These are phyloP conservation scores for Physella acuta DNA, from an alignment of 1,140 invertebrate genomes.

Conservation along the genomic window DNA sequence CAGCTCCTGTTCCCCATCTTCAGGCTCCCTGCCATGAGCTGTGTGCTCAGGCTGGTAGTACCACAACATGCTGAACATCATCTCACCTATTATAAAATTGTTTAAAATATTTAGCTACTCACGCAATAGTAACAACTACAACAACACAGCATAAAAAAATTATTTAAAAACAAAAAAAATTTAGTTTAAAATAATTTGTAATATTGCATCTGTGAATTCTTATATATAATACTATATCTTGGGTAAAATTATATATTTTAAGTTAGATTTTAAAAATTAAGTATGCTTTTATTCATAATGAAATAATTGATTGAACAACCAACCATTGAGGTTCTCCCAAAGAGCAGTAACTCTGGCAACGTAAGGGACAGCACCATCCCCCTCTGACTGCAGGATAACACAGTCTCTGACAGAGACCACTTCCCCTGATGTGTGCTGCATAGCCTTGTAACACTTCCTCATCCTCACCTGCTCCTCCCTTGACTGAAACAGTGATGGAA, in stretches of 20 bases:
- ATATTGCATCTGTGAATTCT: neutral
- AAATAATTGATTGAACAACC: conserved; percentile 38
- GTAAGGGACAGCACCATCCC: conserved; percentile 81
- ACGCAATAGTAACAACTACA: neutral
- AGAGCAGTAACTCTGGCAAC: conserved; percentile 90
- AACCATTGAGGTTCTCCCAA: conserved; percentile 94
- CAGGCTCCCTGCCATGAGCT: conserved; percentile 75
- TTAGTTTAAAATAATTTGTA: neutral
- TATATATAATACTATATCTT: neutral
- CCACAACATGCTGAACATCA: conserved; percentile 94
- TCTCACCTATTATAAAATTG: conserved; percentile 10
- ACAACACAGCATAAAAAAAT: neutral
- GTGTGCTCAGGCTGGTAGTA: conserved; percentile 97
- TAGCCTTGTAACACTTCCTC: conserved; percentile 83
- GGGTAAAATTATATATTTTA: no score
- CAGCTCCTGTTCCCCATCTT: conserved; percentile 84
- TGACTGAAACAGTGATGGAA: conserved; percentile 25
- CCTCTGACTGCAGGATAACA: conserved; percentile 73
- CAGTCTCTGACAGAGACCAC: conserved; percentile 83
- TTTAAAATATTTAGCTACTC: no score
- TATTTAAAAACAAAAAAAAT: neutral
- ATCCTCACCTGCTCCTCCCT: conserved; percentile 39
- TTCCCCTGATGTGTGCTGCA: conserved; percentile 83
- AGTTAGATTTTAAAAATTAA: no score
- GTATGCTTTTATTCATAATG: no score